Conservation (phyloP, 2,888 invertebrate species). For the Biston stratarius region DNA sequence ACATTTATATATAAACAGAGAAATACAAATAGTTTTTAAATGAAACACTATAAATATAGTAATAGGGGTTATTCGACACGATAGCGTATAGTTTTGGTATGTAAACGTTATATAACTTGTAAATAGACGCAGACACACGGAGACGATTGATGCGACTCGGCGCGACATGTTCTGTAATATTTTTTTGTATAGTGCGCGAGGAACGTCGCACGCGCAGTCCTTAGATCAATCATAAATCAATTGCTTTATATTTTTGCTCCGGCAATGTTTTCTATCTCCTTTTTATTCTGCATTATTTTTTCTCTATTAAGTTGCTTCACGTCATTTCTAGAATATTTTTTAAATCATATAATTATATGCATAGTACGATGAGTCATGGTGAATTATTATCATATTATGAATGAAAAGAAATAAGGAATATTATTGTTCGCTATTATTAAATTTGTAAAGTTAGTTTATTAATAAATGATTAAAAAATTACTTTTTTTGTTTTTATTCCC, state of each 20-base stretch:
- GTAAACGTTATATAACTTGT: slow-evolving; percentile 83
- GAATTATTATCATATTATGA: slow-evolving; percentile 78
- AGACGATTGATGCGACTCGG: slow-evolving; percentile 79
- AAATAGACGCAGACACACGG: slow-evolving; percentile 79
- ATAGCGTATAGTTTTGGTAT: slow-evolving; percentile 84
- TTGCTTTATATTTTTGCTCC: slow-evolving; percentile 59
- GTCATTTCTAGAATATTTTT: slow-evolving; percentile 85
- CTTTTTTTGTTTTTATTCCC: slow-evolving; percentile 69
- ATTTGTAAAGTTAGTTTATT: slow-evolving; percentile 87
- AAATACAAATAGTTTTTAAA: slow-evolving; percentile 83
- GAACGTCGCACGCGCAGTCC: slow-evolving; percentile 8
- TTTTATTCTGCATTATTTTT: slow-evolving; percentile 84
- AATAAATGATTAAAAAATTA: slow-evolving; percentile 85
- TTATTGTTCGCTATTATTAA: slow-evolving; percentile 87
- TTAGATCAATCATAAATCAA: slow-evolving; percentile 42
- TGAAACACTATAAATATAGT: slow-evolving; percentile 83
- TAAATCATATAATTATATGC: slow-evolving; percentile 85
- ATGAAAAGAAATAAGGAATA: slow-evolving; percentile 87
- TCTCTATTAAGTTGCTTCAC: slow-evolving; percentile 84
- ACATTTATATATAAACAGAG: slow-evolving; percentile 78
- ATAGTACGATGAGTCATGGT: slow-evolving; percentile 84
- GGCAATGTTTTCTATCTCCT: slow-evolving; percentile 69
- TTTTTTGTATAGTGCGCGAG: slow-evolving; percentile 36
- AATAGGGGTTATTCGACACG: slow-evolving; percentile 80
- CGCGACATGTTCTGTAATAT: slow-evolving; percentile 39